Evolutionary conservation across 2,797 vertebrate genomes (phyloP).

Genomic region (Pogoniulus pusillus): DNA sequence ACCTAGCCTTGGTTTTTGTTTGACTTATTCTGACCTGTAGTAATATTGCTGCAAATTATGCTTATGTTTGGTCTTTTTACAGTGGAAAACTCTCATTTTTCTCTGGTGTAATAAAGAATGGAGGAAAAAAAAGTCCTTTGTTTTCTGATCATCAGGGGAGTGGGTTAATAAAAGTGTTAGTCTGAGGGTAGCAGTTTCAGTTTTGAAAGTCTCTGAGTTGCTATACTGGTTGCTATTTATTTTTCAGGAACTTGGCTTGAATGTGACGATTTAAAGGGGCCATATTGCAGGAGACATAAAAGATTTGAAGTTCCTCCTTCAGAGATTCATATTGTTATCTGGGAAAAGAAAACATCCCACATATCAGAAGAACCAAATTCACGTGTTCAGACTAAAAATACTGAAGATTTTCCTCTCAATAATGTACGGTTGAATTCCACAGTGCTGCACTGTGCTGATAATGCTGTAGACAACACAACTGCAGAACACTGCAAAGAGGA

Average conservation of each 20-base stretch:
- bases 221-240: slow-evolving; percentile 30
- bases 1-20: not conserved
- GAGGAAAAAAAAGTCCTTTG: rapidly evolving
- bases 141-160: not conserved
- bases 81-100: not conserved
- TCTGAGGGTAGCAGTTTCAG: not conserved
- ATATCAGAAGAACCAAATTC: slow-evolving; percentile 3
- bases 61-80: not conserved
- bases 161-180: not conserved
- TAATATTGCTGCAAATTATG: not conserved
- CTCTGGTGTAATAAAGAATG: not conserved
- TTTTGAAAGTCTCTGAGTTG: slow-evolving; percentile 4
- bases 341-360: slow-evolving; percentile 80
- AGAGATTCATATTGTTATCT: slow-evolving; percentile 89
- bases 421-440: not conserved
- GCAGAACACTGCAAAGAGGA: not conserved
- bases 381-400: not conserved
- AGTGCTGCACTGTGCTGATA: not conserved
- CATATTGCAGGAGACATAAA: slow-evolving; percentile 66
- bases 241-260: slow-evolving; percentile 89
- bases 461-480: not conserved
- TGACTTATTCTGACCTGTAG: not conserved
- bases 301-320: slow-evolving; percentile 79
- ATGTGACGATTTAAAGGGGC: slow-evolving; percentile 89
- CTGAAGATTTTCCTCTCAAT: not conserved